These are phyloP conservation scores for Temnothorax unifasciatus DNA, from an alignment of 2,888 invertebrate genomes.

Conservation along the genomic window DNA sequence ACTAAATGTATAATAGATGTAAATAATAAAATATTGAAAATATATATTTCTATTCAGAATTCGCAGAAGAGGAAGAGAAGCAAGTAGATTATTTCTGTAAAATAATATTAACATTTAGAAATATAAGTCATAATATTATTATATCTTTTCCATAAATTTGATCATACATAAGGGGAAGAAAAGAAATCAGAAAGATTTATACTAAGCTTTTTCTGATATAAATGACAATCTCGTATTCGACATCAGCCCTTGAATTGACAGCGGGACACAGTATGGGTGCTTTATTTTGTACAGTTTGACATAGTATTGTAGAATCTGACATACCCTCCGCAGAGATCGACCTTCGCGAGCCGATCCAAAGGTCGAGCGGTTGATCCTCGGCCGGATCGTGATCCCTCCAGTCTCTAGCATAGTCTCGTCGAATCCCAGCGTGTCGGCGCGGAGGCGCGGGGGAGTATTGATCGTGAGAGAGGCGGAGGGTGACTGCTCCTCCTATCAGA, in stretches of 20 bases:
- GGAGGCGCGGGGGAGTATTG: slow-evolving; percentile 83
- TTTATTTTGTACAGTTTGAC: slow-evolving; percentile 19
- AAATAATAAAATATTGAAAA: slow-evolving; percentile 13
- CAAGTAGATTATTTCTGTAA: neutral
- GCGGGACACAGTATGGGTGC: neutral
- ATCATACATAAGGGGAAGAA: neutral
- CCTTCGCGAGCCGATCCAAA: slow-evolving; percentile 63
- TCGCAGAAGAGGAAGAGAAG: neutral
- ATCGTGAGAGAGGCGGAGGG: slow-evolving; percentile 80
- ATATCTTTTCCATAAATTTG: neutral
- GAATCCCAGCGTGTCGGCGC: slow-evolving; percentile 76
- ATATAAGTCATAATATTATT: neutral
- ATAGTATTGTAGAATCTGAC: slow-evolving; percentile 29
- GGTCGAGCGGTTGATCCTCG: slow-evolving; percentile 65
- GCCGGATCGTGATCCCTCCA: slow-evolving; percentile 74
- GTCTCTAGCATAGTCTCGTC: slow-evolving; percentile 75
- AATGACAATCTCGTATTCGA: slow-evolving; percentile 18
- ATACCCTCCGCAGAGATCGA: slow-evolving; percentile 62
- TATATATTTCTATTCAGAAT: neutral
- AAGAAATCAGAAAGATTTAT: neutral
- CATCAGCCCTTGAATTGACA: neutral
- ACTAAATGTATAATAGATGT: neutral
- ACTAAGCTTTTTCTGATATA: neutral
- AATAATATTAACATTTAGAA: slow-evolving; percentile 22
- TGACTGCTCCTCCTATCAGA: slow-evolving; percentile 79